Conservation (phyloP, 2,888 invertebrate genomes). For the Argyresthia albistria region DNA sequence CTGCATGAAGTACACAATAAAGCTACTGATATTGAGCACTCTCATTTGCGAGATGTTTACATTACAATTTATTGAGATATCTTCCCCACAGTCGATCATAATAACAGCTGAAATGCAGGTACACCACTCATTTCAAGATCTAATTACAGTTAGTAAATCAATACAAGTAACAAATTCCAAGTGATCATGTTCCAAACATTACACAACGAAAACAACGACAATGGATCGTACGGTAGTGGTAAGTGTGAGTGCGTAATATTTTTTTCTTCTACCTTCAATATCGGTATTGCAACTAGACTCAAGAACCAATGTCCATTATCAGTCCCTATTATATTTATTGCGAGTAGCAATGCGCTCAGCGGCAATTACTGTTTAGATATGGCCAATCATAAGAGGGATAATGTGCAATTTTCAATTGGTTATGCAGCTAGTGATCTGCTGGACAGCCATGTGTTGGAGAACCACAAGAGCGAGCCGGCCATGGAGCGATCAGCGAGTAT, state of each 20-base stretch:
- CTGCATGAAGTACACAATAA: too few relatives aligned
- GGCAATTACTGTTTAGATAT: constrained; percentile 54
- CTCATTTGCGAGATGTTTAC: too few relatives aligned
- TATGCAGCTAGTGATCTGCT: constrained; percentile 63
- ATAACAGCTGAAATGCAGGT: too few relatives aligned
- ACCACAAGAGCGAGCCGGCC: constrained; percentile 46
- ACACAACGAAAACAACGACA: constrained; percentile 32
- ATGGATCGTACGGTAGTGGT: constrained; percentile 59
- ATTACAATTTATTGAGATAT: too few relatives aligned
- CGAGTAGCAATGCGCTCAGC: constrained; percentile 42
- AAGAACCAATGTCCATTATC: constrained; percentile 18
- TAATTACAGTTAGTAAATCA: too few relatives aligned
- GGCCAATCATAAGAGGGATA: constrained; percentile 51
- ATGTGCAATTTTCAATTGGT: constrained; percentile 49
- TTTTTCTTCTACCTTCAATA: too few relatives aligned
- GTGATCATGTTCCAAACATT: too few relatives aligned
- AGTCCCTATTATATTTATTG: constrained; percentile 29
- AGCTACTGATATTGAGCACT: too few relatives aligned
- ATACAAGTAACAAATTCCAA: too few relatives aligned
- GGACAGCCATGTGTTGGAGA: constrained; percentile 63
- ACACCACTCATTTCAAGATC: too few relatives aligned
- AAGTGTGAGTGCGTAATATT: constrained; percentile 29
- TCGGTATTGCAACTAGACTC: constrained; percentile 4
- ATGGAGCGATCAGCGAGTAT: constrained; percentile 61
- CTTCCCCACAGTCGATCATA: too few relatives aligned